Evolutionary conservation across 2,113 vertebrate species (phyloP), one percentile per base, ranked within the genome.

Genomic region (Gadus chalcogrammus): DNA sequence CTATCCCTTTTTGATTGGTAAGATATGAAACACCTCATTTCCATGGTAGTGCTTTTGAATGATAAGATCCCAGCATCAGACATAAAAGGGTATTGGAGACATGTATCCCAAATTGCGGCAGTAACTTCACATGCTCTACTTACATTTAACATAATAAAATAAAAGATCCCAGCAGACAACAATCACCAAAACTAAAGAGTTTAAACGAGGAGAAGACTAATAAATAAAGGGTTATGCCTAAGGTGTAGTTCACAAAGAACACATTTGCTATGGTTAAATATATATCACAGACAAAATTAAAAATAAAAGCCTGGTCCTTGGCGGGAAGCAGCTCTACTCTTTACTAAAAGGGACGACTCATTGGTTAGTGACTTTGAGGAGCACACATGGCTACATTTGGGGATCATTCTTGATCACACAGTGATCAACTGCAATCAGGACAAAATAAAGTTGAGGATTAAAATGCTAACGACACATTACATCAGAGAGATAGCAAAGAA

Each of bases 341-440:
- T 48, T 9, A 48, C 42, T 48, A 48, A 48, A 48, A 48, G 42
- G 42, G 42, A 48, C 42, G 8, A 48, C 53, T 78, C 0, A 63
- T 73, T 72, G 48, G 87, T 88, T 84, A 84, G 82, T 88, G 72
- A 77, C 73, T 82, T 60, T 61, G 15, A 8, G 64, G n/a, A 77
- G 27, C 38, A 79, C 48, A 76, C 67, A 74, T 42, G 65, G 20
- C 64, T 52, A 64, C 59, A 65, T 71, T 31, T 1, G 3, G 59
- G 52, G 53, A 77, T 72, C 0, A 70, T 42, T 76, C 67, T 13
- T 1, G 62, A 85, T 82, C 70, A 75, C 55, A 69, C 65, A 20
- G 61, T 74, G 73, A 88, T 79, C 60, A 74, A 15, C 77, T 31
- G 70, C 20, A 64, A 73, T 4, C 8, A 48, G 11, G 7, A 48